These are phyloP conservation scores for Rhyacophila evoluta DNA, from an alignment of 2,888 invertebrate genomes.

Conservation along the genomic window DNA sequence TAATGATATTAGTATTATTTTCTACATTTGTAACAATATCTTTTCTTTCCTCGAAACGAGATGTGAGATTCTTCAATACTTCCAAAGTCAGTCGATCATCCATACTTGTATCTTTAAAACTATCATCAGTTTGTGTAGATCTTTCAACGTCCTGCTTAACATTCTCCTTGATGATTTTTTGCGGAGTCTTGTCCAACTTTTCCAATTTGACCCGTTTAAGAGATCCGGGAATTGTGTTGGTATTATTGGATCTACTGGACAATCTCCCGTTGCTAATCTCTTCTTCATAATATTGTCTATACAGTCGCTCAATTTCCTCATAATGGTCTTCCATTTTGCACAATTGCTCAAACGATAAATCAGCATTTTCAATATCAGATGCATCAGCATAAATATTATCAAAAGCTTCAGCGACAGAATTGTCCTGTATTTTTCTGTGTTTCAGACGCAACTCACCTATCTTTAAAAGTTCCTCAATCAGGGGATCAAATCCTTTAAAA, in stretches of 20 bases:
- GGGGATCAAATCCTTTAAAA: conserved; percentile 68
- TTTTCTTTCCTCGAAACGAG: conserved; percentile 33
- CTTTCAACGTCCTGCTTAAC: conserved; percentile 28
- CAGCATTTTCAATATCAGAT: conserved; percentile 51
- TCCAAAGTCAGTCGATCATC: conserved; percentile 21
- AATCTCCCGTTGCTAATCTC: conserved; percentile 36
- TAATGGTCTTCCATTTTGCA: conserved; percentile 67
- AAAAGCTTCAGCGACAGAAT: conserved; percentile 58
- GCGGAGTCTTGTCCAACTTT: not conserved
- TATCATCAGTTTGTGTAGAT: conserved; percentile 38
- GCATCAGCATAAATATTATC: conserved; percentile 61
- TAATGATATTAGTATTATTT: conserved; percentile 41
- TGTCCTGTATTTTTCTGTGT: conserved; percentile 62
- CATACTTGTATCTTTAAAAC: not conserved
- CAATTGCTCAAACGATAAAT: conserved; percentile 63
- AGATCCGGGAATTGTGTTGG: not conserved
- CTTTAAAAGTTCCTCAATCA: conserved; percentile 64
- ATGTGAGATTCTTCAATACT: conserved; percentile 37
- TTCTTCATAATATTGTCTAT: conserved; percentile 56
- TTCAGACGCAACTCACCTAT: conserved; percentile 61
- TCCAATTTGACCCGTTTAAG: not conserved
- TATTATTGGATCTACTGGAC: not conserved
- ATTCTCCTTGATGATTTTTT: conserved; percentile 19
- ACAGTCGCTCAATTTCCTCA: conserved; percentile 65
- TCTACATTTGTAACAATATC: conserved; percentile 44